Base-by-base conservation (phyloP, 2,888 invertebrate genomes). In the Amphipoea oculea region DNA sequence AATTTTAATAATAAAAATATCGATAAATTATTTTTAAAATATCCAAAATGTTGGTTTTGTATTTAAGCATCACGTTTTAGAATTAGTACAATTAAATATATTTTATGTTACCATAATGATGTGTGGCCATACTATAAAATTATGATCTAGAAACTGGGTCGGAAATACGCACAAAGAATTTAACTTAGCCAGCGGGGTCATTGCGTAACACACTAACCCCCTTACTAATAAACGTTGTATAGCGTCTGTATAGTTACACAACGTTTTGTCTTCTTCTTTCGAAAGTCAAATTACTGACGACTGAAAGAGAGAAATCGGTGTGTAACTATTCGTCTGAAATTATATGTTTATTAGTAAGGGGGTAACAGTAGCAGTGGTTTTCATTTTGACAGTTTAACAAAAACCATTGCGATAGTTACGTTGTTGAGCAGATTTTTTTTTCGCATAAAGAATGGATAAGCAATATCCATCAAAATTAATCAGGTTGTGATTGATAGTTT, bases 61-160 rank as follows among this genome's bases (percentile, higher is more conserved):
- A 23, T 77, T 66, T 57, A 88, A 73, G 63, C 74, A 77, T 83
- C 77, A 83, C 76, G 23, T 83, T 80, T 77, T 81, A 84, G 76
- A 69, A 12, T 88, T 67, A 86, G 70, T 86, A 77, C 66, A 70
- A 82, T 20, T 76, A 60, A 73, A 48, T 57, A 48, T 69, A 72
- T 72, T 73, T 76, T 36, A 73, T 40, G 45, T 81, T 81, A 76
- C n/a, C 45, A 62, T 70, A 69, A 48, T 14, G n/a, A 69, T 71
- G 60, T 83, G 82, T 85, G 78, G 79, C 86, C 86, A 85, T 89
- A 68, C 12, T 78, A 54, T 83, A 79, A 83, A 82, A 66, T 60
- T 60, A 73, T 73, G 62, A 87, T 77, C 48, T 78, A 36, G 20
- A 54, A 57, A 69, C 65, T 72, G 23, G 29, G 74, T 79, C n/a